Evolutionary conservation across 2,113 vertebrate genomes (phyloP).

Genomic region (Rhinolophus sinicus): DNA sequence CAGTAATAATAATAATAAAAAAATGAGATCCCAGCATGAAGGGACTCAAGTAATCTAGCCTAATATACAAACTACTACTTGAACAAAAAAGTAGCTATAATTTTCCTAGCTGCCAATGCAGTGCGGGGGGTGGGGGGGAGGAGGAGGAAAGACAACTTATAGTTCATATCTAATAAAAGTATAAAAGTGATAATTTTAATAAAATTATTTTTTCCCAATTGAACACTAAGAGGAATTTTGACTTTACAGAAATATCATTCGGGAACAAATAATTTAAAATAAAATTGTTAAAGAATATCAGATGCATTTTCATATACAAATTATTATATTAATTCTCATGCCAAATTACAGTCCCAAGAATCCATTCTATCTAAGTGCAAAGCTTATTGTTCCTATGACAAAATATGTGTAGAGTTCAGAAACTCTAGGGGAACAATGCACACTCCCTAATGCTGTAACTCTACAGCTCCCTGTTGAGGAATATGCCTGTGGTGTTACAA

Average conservation of each 20-base stretch:
- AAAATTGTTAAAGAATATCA: background rate
- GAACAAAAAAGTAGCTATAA: background rate
- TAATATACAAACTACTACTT: background rate
- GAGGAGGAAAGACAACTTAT: background rate
- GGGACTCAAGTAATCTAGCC: background rate
- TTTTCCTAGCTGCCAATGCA: background rate
- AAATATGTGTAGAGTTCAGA: background rate
- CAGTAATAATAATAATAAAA: background rate
- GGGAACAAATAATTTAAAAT: constrained; percentile 5
- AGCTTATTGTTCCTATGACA: background rate
- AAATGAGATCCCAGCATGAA: background rate
- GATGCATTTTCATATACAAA: background rate
- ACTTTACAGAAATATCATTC: background rate
- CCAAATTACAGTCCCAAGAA: background rate
- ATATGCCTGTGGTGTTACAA: background rate
- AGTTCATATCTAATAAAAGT: background rate
- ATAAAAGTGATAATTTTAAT: background rate
- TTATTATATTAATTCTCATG: background rate
- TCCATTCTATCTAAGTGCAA: background rate
- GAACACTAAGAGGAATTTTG: background rate
- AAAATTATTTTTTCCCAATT: background rate
- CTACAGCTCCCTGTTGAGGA: background rate
- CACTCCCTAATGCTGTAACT: background rate
- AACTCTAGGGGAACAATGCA: background rate
- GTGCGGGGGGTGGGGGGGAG: accelerated